Evolutionary conservation across 2,888 invertebrate species (phyloP), one percentile per base, ranked within the genome.

Genomic region (Yponomeuta cagnagella): DNA sequence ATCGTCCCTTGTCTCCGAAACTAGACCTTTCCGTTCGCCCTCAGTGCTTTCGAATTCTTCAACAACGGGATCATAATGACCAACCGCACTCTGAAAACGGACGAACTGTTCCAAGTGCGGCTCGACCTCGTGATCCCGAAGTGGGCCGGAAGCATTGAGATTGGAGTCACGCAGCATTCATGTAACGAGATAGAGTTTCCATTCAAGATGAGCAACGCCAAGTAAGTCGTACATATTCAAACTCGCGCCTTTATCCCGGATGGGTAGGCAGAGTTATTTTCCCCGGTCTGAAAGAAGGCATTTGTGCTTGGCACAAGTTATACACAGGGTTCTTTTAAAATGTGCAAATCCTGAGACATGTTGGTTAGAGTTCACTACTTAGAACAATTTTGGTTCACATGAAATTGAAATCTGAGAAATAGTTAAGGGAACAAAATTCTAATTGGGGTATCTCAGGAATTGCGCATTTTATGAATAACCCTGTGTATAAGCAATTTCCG

Each of bases 111-210:
- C 88, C 98, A 98, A 93, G 97, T 98, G 71, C 93, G 96, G 70
- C 92, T 98, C 71, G 98, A 98, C 82, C 95, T 96, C 79, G 96
- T 98, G 79, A 97, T 98, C 37, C 96, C 96, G 37, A 97, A 98
- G 87, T 98, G 98, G 98, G 97, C 98, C 52, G 98, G 98, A 63
- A 97, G 97, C 65, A 96, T 98, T 76, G 98, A 98, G 93, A 96
- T 97, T 86, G 97, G 97, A 75, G 97, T 98, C 72, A 98, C 98
- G 70, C 97, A 97, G 72, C 97, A 98, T 87, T 95, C 96, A 75
- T 97, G 98, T 1, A 95, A 95, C 70, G 96, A 97, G 81, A 90
- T 97, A 74, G 96, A 97, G 77, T 97, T 97, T 90, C 98, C 98
- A 43, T 98, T 97, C 79, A 98, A 97, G 69, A 98, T 98, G 98